These are phyloP conservation scores for Regulus satrapa DNA, from an alignment of 2,113 vertebrate genomes.

Conservation along the genomic window DNA sequence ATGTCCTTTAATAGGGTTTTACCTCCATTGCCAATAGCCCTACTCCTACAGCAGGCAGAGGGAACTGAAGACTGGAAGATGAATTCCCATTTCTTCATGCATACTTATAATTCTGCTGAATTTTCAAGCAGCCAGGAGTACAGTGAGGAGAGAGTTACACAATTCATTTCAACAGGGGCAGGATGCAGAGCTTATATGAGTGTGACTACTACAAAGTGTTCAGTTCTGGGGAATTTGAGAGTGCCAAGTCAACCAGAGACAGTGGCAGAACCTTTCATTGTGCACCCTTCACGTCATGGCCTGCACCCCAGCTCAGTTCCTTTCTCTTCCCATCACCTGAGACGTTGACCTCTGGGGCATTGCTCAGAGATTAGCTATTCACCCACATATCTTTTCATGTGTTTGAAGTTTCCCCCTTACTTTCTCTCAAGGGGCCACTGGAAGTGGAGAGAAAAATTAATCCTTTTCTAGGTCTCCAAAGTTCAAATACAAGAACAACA, in stretches of 20 bases:
- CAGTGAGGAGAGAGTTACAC: not conserved
- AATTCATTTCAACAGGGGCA: not conserved
- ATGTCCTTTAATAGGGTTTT: not conserved
- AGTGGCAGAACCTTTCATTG: not conserved
- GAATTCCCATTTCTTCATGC: not conserved
- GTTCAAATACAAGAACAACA: not conserved
- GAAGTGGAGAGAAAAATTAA: not conserved
- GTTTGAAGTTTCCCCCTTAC: not conserved
- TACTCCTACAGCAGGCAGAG: not conserved
- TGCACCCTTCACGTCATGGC: not conserved
- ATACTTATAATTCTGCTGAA: not conserved
- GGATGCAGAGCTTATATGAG: not conserved
- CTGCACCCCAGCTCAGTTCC: not conserved
- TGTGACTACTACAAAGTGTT: not conserved
- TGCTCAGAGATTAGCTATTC: not conserved
- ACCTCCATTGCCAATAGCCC: not conserved
- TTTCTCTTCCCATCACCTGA: not conserved
- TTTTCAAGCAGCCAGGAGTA: not conserved
- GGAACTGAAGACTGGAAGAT: not conserved
- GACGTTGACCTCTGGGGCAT: not conserved
- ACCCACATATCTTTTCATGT: not conserved
- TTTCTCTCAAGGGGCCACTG: not conserved
- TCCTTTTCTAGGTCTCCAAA: not conserved
- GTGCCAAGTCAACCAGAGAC: not conserved
- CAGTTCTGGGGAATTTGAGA: not conserved